Evolutionary conservation across 2,113 vertebrate species (phyloP), one percentile per base, ranked within the genome.

Genomic region (Tautogolabrus adspersus): DNA sequence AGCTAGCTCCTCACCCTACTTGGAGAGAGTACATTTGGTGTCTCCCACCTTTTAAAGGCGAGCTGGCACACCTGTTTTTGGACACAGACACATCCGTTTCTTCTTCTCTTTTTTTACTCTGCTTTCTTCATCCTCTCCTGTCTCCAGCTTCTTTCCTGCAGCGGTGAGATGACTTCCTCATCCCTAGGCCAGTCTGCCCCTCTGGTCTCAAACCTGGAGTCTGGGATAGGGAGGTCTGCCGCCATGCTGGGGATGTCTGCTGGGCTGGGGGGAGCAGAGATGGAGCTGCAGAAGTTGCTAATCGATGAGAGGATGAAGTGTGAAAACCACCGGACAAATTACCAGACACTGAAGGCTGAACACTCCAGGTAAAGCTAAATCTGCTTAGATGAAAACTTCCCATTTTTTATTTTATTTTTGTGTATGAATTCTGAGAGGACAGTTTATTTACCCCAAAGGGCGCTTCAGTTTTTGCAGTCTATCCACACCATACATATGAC

Each of bases 311-410:
- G 93, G 81, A 95, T 96, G 91, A 94, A 95, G 77, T 95, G 95
- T 74, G 97, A 98, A 66, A 92, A 94, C 75, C 96, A 98, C 90
- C 96, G 96, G 92, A 94, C 88, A 34, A 97, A 98, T 93, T 99
- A 97, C 77, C 94, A 96, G 88, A 95, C 93, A 6, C 64, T 98
- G 7, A 98, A 97, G 91, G 94, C 87, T 21, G 95, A 98, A 86
- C 94, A 97, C 66, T 88, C 92, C 82, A 96, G 96, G 97, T 72
- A 56, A 11, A n/a, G 26, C 10, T 12, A 18, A 7, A 21, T 9
- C 38, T n/a, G 38, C 2, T 1, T 70, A n/a, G n/a, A n/a, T n/a
- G 9, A 30, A 1, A 34, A 44, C 22, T 8, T 40, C 15, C 26
- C 4, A 4, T 26, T 26, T 26, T 23, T 34, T 34, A 34, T 6